Base-by-base conservation (phyloP, 1,140 invertebrate genomes). In the Cotesia glomerata region DNA sequence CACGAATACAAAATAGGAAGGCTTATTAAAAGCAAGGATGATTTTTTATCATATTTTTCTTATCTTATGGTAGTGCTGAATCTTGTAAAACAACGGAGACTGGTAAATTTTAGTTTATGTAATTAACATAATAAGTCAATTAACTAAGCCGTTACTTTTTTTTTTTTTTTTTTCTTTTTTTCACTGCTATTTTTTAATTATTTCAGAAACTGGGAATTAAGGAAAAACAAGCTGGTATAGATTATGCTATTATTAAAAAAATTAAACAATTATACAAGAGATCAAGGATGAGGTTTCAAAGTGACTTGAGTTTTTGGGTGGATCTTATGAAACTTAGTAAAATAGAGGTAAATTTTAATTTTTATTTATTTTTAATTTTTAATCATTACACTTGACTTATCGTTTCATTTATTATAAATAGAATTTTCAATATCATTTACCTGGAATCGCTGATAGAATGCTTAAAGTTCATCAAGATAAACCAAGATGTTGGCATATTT, bases 1-100 rank as follows among this genome's bases (percentile, higher is more conserved):
- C 91, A 90, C 83, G 93, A 94, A 81, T 93, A 94, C 76, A 92
- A 91, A 84, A 88, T 94, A 70, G 90, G 92, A 76, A 86, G 90
- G 70, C 86, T 86, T 77, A 87, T 88, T 1, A 93, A 93, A 83
- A 83, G 83, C 32, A 93, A 93, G 83, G 90, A 93, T 77, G 92
- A 94, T 81, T 93, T 88, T 83, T 84, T 93, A 9, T 86, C 89
- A 69, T 94, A 94, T 74, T 92, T 94, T 75, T 89, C 92, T 59
- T 94, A 92, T 83, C 90, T 93, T 84, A 88, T 91, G 78, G 86
- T 91, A 79, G 81, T 94, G n/a, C 79, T 94, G 8, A 89, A 91
- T 80, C 85, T 93, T 39, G 86, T 94, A 49, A 87, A 89, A 75
- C 80, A 89, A 65, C 87, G 90, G 58, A 82, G 89, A 79, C 85